Evolutionary conservation across 2,888 invertebrate genomes (phyloP).

Genomic region (Helobdella robusta): DNA sequence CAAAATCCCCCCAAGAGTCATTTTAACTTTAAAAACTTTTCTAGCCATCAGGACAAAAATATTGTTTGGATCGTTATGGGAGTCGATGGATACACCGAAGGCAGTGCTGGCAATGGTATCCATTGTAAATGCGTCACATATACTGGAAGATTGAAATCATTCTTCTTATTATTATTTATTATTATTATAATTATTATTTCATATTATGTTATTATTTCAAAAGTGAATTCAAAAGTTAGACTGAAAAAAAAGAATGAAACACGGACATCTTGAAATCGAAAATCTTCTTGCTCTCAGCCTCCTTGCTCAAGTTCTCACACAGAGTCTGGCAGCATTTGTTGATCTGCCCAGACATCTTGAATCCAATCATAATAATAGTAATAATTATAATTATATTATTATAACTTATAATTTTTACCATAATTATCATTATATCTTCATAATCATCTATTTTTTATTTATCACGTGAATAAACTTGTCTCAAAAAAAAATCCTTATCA

Average conservation of each 20-base stretch:
- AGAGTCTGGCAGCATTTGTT: conserved; percentile 16
- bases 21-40: conserved; percentile 29
- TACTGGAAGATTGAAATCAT: too few species aligned
- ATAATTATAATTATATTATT: neutral
- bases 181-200: too few species aligned
- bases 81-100: conserved; percentile 33
- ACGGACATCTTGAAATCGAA: conserved; percentile 26
- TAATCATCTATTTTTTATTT: too few species aligned
- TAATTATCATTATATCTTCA: conserved; percentile 10
- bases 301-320: conserved; percentile 15
- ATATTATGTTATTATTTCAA: conserved; percentile 1
- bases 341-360: conserved; percentile 24
- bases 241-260: neutral
- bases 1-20: neutral
- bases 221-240: neutral
- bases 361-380: neutral
- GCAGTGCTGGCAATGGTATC: conserved; percentile 34
- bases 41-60: conserved; percentile 31
- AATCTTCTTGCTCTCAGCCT: conserved; percentile 22
- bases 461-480: too few species aligned
- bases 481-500: too few species aligned
- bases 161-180: too few species aligned
- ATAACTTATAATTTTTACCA: neutral
- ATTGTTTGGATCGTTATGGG: conserved; percentile 31
- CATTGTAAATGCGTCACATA: conserved; percentile 32